phyloP scores from a whole-genome alignment of 2,888 invertebrate species.

The Heteromurus nitidus region DNA sequence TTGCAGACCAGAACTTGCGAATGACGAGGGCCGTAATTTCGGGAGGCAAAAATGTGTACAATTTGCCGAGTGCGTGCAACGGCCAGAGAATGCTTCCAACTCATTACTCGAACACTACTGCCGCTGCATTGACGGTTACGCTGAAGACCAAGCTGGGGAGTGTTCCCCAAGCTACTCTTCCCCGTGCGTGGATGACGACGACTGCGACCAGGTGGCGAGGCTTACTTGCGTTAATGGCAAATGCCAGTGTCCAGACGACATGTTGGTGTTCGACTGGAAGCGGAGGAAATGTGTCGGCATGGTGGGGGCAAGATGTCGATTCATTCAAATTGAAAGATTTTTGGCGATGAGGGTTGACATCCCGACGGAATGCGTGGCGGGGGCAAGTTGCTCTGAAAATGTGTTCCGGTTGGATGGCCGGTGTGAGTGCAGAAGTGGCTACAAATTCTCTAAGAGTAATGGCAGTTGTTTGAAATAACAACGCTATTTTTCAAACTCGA shows the following conservation, averaged over 20 bases:
- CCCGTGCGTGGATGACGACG: conserved; percentile 45
- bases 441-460: conserved; percentile 13
- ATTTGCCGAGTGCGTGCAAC: conserved; percentile 8
- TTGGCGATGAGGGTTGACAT: conserved; percentile 43
- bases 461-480: too few relatives aligned
- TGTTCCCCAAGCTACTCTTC: conserved; percentile 50
- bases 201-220: conserved; percentile 44
- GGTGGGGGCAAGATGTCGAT: conserved; percentile 54
- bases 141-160: conserved; percentile 55
- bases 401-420: conserved; percentile 58
- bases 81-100: neutral
- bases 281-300: conserved; percentile 57
- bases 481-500: too few relatives aligned
- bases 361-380: conserved; percentile 54
- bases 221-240: conserved; percentile 60
- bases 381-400: conserved; percentile 51
- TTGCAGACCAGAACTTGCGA: conserved; percentile 19
- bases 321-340: conserved; percentile 38
- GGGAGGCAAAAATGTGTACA: conserved; percentile 32
- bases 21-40: neutral
- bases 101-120: conserved; percentile 31
- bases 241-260: conserved; percentile 57
- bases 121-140: conserved; percentile 40
- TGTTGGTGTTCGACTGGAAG: conserved; percentile 36
- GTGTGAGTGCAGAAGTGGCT: conserved; percentile 57